phyloP scores from a whole-genome alignment of 2,888 invertebrate genomes.

The Drosophila parthenogenetica region DNA sequence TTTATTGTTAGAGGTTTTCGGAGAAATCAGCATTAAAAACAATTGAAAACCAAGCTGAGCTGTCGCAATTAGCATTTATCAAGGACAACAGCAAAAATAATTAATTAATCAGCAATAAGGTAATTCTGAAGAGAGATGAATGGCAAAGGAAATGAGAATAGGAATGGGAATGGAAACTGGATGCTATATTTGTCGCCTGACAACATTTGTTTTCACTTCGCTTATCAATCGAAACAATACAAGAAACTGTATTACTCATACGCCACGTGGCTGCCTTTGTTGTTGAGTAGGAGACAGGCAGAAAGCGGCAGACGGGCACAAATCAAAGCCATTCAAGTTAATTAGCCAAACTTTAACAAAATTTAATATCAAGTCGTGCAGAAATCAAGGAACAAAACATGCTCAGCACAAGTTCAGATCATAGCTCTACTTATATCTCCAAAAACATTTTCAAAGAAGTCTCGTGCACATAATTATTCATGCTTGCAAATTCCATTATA shows the following conservation, averaged over 20 bases:
- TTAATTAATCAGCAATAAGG: constrained; percentile 17
- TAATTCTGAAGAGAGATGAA: not conserved
- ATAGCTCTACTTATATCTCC: not conserved
- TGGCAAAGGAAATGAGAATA: not conserved
- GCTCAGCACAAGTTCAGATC: not conserved
- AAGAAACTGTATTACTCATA: constrained; percentile 13
- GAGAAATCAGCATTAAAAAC: constrained; percentile 21
- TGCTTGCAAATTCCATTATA: constrained; percentile 71
- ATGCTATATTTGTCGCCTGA: constrained; percentile 27
- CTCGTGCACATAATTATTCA: constrained; percentile 69
- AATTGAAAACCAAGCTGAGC: constrained; percentile 12
- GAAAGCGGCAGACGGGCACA: constrained; percentile 7
- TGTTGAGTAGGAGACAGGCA: no score
- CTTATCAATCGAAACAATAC: constrained; percentile 18
- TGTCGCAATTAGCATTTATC: constrained; percentile 29
- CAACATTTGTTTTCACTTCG: constrained; percentile 1
- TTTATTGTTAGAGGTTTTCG: constrained; percentile 9
- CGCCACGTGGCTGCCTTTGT: constrained; percentile 9
- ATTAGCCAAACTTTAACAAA: constrained; percentile 58
- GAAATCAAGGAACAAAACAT: constrained; percentile 37
- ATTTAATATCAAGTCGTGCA: constrained; percentile 61
- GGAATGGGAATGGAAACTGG: not conserved
- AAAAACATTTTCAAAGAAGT: constrained; percentile 14
- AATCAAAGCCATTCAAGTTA: constrained; percentile 69
- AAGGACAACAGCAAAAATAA: constrained; percentile 14